Evolutionary conservation across 2,888 invertebrate species (phyloP).

Genomic region (Neoscelio sp.): DNA sequence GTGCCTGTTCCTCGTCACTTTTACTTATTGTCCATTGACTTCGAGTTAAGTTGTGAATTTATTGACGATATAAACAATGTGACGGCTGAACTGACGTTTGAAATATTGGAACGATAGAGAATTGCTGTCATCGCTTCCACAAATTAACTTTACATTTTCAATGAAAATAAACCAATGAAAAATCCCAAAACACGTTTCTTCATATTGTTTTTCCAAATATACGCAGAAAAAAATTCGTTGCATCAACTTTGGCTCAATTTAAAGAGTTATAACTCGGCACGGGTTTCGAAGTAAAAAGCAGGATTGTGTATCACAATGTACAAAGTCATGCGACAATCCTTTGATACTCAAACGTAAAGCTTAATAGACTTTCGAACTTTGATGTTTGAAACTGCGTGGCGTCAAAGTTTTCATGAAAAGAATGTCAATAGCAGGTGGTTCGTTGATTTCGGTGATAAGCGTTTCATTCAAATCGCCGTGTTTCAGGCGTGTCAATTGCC

Average conservation of each 20-base stretch:
- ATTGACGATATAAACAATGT: constrained; percentile 37
- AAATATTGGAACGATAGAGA: no score
- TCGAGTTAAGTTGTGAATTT: constrained; percentile 43
- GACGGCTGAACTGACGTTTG: not conserved
- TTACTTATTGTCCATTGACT: constrained; percentile 49
- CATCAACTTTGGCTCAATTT: constrained; percentile 26
- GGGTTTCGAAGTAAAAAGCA: constrained; percentile 50
- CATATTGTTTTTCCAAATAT: constrained; percentile 5
- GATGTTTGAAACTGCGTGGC: constrained; percentile 72
- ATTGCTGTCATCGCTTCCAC: no score
- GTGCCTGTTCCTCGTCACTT: constrained; percentile 45
- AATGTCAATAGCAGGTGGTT: constrained; percentile 75
- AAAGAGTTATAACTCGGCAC: constrained; percentile 39
- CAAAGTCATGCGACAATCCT: constrained; percentile 67
- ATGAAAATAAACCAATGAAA: not conserved
- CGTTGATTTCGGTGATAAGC: constrained; percentile 63
- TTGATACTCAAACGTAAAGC: constrained; percentile 67
- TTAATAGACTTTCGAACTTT: constrained; percentile 75
- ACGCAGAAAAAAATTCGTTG: constrained; percentile 1
- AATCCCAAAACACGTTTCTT: not conserved
- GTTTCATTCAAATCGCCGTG: constrained; percentile 62
- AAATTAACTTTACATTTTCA: no score
- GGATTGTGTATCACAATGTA: constrained; percentile 67
- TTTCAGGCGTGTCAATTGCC: constrained; percentile 51
- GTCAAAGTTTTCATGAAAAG: constrained; percentile 76